Conservation (phyloP, 2,113 vertebrate genomes). For the Sorex araneus region DNA sequence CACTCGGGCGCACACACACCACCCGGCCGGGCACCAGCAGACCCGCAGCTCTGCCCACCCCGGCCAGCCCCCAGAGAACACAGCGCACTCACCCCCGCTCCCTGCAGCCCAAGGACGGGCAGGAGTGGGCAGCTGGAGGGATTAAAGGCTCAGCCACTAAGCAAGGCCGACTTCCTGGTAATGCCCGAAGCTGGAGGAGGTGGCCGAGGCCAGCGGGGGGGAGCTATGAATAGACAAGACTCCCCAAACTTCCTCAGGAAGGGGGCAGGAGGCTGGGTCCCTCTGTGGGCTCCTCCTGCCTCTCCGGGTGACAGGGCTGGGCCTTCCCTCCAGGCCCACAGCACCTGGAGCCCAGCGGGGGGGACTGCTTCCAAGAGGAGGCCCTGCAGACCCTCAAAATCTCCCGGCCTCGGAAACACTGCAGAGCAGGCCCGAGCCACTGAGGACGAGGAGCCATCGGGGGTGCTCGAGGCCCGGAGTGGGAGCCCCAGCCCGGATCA, state of each 20-base stretch:
- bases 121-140: neutral
- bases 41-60: no score
- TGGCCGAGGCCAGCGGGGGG: neutral
- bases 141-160: conserved; percentile 58
- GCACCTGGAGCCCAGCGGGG: accelerated
- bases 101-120: neutral
- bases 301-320: no score
- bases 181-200: neutral
- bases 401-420: neutral
- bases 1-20: neutral
- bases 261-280: neutral
- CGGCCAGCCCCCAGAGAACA: neutral
- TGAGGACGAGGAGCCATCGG: no score
- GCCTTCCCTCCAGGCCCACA: accelerated
- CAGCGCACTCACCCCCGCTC: neutral
- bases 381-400: neutral
- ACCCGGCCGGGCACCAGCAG: neutral
- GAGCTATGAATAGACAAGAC: neutral
- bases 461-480: no score
- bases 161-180: conserved; percentile 37
- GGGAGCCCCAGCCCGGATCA: no score
- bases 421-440: no score
- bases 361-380: neutral
- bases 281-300: no score
- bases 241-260: neutral